phyloP scores from a whole-genome alignment of 2,113 vertebrate species.

The Crotalus horridus region DNA sequence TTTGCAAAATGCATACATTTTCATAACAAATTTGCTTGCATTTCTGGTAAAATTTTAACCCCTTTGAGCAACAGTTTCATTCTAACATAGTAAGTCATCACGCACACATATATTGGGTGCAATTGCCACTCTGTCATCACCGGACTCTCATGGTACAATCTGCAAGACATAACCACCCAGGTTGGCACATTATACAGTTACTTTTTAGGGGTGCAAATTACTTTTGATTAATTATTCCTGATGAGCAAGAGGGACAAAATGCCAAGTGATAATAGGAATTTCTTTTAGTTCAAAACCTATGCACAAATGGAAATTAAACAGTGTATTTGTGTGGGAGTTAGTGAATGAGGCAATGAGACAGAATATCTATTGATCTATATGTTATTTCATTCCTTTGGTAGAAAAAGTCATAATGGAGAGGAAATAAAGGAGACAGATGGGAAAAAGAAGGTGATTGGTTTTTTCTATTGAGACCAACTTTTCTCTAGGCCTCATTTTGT shows the following conservation, averaged over 20 bases:
- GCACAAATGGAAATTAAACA: background rate
- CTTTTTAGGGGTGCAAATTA: background rate
- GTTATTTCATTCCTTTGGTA: background rate
- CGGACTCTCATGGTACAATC: background rate
- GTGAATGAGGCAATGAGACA: background rate
- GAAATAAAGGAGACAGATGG: background rate
- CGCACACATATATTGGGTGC: background rate
- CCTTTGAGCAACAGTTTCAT: background rate
- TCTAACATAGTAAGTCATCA: background rate
- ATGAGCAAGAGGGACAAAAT: background rate
- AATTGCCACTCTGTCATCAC: background rate
- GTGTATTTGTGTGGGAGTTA: background rate
- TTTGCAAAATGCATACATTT: background rate
- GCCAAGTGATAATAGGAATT: background rate
- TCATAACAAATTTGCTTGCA: background rate
- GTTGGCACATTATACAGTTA: background rate
- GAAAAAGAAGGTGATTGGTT: conserved; percentile 2
- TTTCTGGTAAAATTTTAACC: background rate
- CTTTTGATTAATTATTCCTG: background rate
- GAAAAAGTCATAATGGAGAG: background rate
- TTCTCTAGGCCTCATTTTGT: conserved; percentile 32
- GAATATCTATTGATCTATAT: fast-evolving
- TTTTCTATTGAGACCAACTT: conserved; percentile 17
- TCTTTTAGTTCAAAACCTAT: background rate
- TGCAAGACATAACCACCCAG: background rate